Conservation (phyloP, 2,113 vertebrate species). For the Isurus oxyrinchus region DNA sequence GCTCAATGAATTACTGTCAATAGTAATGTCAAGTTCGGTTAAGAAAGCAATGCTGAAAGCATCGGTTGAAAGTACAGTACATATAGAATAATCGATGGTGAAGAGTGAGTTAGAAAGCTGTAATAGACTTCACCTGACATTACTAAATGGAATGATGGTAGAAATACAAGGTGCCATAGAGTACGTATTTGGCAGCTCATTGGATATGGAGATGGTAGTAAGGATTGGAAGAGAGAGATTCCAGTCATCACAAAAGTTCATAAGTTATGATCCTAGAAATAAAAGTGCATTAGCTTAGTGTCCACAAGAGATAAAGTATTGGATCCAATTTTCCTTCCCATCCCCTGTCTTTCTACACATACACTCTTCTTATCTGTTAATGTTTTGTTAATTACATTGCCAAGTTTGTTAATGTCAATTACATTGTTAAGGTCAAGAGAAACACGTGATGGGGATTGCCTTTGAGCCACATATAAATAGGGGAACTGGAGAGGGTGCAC, state of each 20-base stretch:
- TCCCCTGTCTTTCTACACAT: neutral
- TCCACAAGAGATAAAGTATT: too few relatives aligned
- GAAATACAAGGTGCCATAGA: neutral
- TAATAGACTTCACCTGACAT: constrained; percentile 25
- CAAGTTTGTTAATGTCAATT: too few relatives aligned
- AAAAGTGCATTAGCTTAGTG: neutral
- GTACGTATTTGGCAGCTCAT: neutral
- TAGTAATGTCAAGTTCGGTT: constrained; percentile 21
- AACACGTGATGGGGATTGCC: too few relatives aligned
- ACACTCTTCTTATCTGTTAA: too few relatives aligned
- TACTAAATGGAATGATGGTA: neutral
- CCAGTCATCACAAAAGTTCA: neutral
- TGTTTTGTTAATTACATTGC: too few relatives aligned
- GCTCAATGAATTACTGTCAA: constrained; percentile 29
- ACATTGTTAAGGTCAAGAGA: too few relatives aligned
- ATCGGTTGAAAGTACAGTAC: neutral
- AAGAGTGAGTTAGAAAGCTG: neutral
- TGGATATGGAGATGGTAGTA: neutral
- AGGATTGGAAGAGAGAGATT: neutral
- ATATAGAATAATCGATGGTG: constrained; percentile 8
- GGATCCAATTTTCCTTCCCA: neutral
- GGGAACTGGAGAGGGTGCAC: too few relatives aligned
- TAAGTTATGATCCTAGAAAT: neutral
- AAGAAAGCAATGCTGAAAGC: constrained; percentile 18
- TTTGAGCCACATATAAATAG: too few relatives aligned